Conservation (phyloP, 2,113 vertebrate species). For the Sinocyclocheilus anshuiensis region DNA sequence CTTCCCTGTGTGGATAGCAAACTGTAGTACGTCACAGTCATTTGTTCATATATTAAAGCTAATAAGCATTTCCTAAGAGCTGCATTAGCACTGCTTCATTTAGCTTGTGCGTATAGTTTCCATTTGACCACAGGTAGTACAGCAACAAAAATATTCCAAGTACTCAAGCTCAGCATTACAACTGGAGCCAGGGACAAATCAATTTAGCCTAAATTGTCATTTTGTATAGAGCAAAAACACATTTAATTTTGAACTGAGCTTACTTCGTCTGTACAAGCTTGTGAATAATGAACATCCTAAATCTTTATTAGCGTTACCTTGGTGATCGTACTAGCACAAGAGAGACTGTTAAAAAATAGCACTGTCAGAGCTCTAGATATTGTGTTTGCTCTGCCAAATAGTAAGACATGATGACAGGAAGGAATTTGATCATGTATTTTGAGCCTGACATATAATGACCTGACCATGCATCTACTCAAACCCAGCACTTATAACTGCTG, state of each 20-base stretch:
- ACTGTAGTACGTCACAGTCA: neutral
- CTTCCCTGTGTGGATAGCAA: neutral
- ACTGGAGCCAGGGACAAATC: neutral
- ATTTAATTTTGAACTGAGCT: slow-evolving; percentile 23
- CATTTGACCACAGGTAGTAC: slow-evolving; percentile 15
- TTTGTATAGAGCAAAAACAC: neutral
- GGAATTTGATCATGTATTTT: slow-evolving; percentile 40
- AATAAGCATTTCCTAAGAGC: neutral
- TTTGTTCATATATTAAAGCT: neutral
- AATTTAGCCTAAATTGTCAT: neutral
- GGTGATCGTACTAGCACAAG: slow-evolving; percentile 8
- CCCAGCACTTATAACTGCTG: slow-evolving; percentile 34
- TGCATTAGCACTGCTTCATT: slow-evolving; percentile 14
- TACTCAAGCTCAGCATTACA: neutral
- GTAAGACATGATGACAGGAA: slow-evolving; percentile 39
- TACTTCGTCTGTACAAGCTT: neutral
- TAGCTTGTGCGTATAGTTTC: neutral
- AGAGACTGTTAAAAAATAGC: neutral
- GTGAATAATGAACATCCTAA: slow-evolving; percentile 12
- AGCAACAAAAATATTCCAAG: slow-evolving; percentile 14
- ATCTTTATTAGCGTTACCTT: slow-evolving; percentile 34
- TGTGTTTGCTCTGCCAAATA: slow-evolving; percentile 39
- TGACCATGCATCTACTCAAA: slow-evolving; percentile 30
- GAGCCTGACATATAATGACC: slow-evolving; percentile 34
- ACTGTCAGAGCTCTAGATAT: slow-evolving; percentile 22